Evolutionary conservation across 1,140 invertebrate genomes (phyloP).

Genomic region (Hyphantria cunea): DNA sequence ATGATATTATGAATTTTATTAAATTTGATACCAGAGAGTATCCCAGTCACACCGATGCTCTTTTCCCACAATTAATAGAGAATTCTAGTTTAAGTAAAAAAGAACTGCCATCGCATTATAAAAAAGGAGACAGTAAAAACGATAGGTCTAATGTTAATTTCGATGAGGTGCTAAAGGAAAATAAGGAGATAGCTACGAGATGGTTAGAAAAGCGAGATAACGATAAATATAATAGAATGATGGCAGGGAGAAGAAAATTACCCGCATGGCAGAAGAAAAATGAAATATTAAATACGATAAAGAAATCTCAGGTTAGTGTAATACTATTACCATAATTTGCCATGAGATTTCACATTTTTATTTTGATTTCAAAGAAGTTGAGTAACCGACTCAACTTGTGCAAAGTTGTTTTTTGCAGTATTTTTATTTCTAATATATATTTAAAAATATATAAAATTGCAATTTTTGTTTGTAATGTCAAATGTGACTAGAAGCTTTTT

Average conservation of each 20-base stretch:
- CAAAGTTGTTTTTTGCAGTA: no score
- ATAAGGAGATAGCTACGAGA: conserved; percentile 83
- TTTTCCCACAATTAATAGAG: conserved; percentile 74
- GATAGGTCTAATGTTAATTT: conserved; percentile 77
- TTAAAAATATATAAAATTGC: no score
- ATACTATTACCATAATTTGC: no score
- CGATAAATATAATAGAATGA: conserved; percentile 85
- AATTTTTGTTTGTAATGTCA: no score
- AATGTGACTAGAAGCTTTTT: no score
- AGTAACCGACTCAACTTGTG: no score
- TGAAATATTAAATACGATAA: conserved; percentile 85
- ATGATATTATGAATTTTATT: conserved; percentile 84
- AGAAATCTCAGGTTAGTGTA: conserved; percentile 82
- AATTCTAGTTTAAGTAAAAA: conserved; percentile 51
- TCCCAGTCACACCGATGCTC: conserved; percentile 68
- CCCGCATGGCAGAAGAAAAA: conserved; percentile 86
- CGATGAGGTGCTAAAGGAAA: conserved; percentile 82
- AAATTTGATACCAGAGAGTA: conserved; percentile 83
- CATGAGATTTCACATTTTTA: no score
- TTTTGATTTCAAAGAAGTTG: no score
- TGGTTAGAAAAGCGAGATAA: conserved; percentile 83
- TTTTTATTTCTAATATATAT: no score
- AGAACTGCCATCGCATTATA: conserved; percentile 82
- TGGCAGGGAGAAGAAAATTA: conserved; percentile 83
- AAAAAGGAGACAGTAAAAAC: conserved; percentile 81